A percentile compares a stretch with the other conserved stretches of the same genome.
phyloP scores from a whole-genome alignment of 2,113 vertebrate genomes.

The Piaya cayana region DNA sequence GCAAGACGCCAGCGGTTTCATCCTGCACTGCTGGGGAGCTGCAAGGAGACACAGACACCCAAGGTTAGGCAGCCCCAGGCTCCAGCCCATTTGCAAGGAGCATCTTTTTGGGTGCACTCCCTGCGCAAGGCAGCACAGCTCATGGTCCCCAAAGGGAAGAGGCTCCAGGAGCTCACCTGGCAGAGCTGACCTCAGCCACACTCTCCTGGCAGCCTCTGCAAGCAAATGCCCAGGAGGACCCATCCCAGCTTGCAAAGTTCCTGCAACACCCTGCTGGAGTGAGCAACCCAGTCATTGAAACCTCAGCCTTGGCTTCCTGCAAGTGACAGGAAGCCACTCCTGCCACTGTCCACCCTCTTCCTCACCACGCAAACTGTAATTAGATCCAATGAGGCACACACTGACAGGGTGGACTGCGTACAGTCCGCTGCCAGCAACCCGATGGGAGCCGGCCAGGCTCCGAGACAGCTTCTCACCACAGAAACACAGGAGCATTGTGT shows the following conservation, averaged over 20 bases:
- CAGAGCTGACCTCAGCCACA: neutral
- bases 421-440: constrained; percentile 14
- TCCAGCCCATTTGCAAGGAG: neutral
- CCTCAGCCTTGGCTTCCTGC: neutral
- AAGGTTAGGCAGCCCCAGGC: neutral
- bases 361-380: constrained; percentile 12
- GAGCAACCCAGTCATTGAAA: constrained; percentile 16
- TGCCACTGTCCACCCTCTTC: constrained; percentile 44
- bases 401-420: neutral
- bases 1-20: constrained; percentile 61
- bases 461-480: neutral
- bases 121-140: too few species aligned
- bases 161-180: neutral
- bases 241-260: neutral
- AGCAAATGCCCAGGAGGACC: neutral
- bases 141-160: neutral
- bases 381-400: constrained; percentile 21
- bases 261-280: neutral
- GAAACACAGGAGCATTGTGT: constrained; percentile 43
- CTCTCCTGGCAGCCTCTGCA: neutral
- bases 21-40: constrained; percentile 66
- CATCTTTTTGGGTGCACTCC: neutral
- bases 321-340: constrained; percentile 34
- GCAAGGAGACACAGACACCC: constrained; percentile 48
- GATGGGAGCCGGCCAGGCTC: neutral